Evolutionary conservation across 1,140 invertebrate genomes (phyloP).

Genomic region (Anadara kagoshimensis): DNA sequence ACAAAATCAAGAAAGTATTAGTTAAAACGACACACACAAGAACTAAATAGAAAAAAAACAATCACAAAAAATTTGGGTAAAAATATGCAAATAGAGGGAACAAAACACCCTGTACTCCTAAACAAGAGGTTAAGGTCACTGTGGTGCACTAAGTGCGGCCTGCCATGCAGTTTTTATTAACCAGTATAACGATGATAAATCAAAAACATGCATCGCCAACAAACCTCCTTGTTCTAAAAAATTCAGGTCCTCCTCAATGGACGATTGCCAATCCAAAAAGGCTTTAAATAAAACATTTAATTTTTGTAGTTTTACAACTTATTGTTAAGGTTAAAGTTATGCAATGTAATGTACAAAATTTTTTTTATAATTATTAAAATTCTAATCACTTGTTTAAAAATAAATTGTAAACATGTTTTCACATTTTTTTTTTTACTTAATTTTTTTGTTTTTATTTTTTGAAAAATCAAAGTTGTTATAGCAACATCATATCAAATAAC

Average conservation of each 20-base stretch:
- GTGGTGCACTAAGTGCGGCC: no score
- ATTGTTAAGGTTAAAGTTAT: no score
- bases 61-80: neutral
- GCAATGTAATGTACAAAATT: no score
- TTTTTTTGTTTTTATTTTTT: no score
- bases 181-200: neutral
- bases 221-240: constrained; percentile 33
- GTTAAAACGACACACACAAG: neutral
- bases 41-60: neutral
- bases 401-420: no score
- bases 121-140: no score
- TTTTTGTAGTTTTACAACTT: no score
- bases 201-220: constrained; percentile 1
- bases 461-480: no score
- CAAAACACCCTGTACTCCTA: no score
- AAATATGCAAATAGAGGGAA: neutral
- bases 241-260: constrained; percentile 28
- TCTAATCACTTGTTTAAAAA: no score
- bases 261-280: constrained; percentile 28
- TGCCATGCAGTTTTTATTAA: neutral
- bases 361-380: no score
- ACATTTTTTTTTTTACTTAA: no score
- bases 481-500: neutral
- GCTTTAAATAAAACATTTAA: constrained; percentile 9
- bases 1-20: neutral